Conservation (phyloP, 2,888 invertebrate genomes). For the Parelbella ahira region DNA sequence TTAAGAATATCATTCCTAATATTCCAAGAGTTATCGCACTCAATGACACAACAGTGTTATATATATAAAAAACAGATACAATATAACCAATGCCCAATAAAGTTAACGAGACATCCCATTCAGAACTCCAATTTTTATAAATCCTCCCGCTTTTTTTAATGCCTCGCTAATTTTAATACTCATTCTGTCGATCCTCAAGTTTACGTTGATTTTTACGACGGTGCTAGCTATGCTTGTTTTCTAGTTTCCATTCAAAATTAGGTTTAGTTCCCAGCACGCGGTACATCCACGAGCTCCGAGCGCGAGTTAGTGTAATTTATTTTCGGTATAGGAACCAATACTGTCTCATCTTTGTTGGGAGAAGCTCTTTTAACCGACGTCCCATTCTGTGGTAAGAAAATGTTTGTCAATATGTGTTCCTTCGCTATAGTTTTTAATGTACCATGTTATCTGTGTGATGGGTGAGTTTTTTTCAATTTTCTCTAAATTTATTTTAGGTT, state of each 20-base stretch:
- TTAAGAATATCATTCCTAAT: no score
- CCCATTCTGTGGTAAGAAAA: slow-evolving; percentile 9
- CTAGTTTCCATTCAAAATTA: slow-evolving; percentile 37
- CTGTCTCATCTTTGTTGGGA: slow-evolving; percentile 22
- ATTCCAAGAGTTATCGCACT: no score
- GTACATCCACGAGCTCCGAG: slow-evolving; percentile 30
- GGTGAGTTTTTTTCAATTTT: slow-evolving; percentile 20
- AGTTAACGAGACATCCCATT: slow-evolving; percentile 8
- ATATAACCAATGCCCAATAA: slow-evolving; percentile 2
- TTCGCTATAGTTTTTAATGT: no score
- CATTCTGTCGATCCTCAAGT: slow-evolving; percentile 18
- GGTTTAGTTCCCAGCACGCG: slow-evolving; percentile 36
- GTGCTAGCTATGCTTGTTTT: slow-evolving; percentile 27
- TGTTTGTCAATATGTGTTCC: slow-evolving; percentile 12
- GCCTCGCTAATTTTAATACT: slow-evolving; percentile 21
- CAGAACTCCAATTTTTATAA: slow-evolving; percentile 15
- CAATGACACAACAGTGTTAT: no score
- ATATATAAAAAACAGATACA: slow-evolving; percentile 5
- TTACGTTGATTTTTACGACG: slow-evolving; percentile 30
- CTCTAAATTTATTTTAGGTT: no score
- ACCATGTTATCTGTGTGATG: no score
- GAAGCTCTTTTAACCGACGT: slow-evolving; percentile 1
- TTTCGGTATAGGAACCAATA: slow-evolving; percentile 26
- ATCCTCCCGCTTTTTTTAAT: slow-evolving; percentile 18
- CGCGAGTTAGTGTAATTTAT: slow-evolving; percentile 30